phyloP scores from a whole-genome alignment of 2,888 invertebrate species.

The Watsonalla binaria region DNA sequence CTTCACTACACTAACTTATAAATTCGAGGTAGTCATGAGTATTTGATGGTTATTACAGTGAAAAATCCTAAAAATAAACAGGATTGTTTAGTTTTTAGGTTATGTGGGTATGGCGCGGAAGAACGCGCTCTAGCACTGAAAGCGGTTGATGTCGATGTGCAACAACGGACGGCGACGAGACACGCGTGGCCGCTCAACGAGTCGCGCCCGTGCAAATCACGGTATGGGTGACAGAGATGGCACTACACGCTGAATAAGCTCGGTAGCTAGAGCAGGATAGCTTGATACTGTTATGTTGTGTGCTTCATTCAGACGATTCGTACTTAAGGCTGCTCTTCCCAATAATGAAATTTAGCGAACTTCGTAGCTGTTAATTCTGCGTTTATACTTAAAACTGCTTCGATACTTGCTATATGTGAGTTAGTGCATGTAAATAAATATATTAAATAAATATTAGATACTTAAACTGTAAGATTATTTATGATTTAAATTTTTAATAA shows the following conservation, averaged over 20 bases:
- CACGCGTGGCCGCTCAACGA: constrained; percentile 52
- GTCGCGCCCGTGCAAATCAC: constrained; percentile 33
- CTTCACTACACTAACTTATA: constrained; percentile 73
- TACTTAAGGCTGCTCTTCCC: too few species aligned
- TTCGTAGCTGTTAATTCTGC: too few species aligned
- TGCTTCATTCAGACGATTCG: constrained; percentile 2
- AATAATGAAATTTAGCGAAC: too few species aligned
- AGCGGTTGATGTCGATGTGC: constrained; percentile 76
- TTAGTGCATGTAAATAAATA: too few species aligned
- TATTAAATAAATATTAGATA: too few species aligned
- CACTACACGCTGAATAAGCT: constrained; percentile 22
- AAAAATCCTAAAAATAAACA: constrained; percentile 56
- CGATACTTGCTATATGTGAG: too few species aligned
- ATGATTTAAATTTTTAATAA: too few species aligned
- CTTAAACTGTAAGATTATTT: too few species aligned
- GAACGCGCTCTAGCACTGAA: constrained; percentile 75
- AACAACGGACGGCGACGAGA: constrained; percentile 58
- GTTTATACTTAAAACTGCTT: too few species aligned
- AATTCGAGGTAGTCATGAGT: constrained; percentile 74
- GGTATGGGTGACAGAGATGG: constrained; percentile 43
- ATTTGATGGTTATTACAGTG: constrained; percentile 53
- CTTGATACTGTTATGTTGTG: constrained; percentile 25
- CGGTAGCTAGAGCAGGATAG: constrained; percentile 35
- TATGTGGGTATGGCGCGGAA: constrained; percentile 72
- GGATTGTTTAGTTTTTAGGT: constrained; percentile 68